phyloP scores from a whole-genome alignment of 2,797 vertebrate species.

The Enteromius mattozi region DNA sequence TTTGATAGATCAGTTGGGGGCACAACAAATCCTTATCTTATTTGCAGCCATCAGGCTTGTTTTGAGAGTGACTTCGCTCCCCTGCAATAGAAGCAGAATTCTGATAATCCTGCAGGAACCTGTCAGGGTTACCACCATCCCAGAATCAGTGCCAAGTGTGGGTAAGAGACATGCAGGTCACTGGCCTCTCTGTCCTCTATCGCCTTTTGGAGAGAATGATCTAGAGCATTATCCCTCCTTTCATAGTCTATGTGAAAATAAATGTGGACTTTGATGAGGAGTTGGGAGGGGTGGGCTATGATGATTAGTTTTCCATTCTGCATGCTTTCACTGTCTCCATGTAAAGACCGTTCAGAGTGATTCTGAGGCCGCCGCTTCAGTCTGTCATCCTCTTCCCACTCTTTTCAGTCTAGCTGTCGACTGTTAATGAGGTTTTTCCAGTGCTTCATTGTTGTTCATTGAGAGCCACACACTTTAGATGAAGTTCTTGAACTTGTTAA shows the following conservation, averaged over 20 bases:
- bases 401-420: constrained; percentile 61
- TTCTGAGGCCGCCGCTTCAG: constrained; percentile 54
- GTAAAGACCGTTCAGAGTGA: constrained; percentile 64
- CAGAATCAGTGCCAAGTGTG: constrained; percentile 34
- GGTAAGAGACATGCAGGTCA: constrained; percentile 41
- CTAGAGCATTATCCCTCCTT: constrained; percentile 51
- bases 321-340: constrained; percentile 68
- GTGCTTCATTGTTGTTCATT: constrained; percentile 56
- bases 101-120: constrained; percentile 51
- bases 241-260: constrained; percentile 52
- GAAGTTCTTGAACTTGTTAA: constrained; percentile 47
- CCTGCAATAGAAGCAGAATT: constrained; percentile 46
- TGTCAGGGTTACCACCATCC: constrained; percentile 46
- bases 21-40: constrained; percentile 33
- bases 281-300: constrained; percentile 28
- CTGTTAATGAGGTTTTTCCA: constrained; percentile 55
- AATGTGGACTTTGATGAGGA: constrained; percentile 49
- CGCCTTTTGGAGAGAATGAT: constrained; percentile 50
- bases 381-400: constrained; percentile 51
- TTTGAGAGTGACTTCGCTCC: constrained; percentile 53
- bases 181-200: constrained; percentile 40
- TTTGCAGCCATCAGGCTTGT: constrained; percentile 50
- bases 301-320: constrained; percentile 73
- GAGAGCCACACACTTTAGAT: constrained; percentile 53
- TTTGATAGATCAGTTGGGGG: constrained; percentile 31